These are phyloP conservation scores for Dolichomitus sp. DNA, from an alignment of 2,888 invertebrate species.

Conservation along the genomic window DNA sequence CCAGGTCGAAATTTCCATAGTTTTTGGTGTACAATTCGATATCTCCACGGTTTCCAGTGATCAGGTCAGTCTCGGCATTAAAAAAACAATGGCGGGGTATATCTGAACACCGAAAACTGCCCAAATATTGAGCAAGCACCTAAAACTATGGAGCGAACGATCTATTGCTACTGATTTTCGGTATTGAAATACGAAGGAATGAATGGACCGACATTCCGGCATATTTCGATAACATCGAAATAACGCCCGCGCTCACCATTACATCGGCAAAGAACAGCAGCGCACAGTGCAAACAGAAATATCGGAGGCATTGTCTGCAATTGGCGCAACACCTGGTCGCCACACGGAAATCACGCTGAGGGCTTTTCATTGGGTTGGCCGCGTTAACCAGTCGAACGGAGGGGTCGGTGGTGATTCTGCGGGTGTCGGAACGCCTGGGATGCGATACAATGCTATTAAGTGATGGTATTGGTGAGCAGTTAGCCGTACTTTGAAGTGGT, in stretches of 20 bases:
- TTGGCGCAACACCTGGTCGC: conserved; percentile 48
- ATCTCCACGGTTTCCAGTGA: too few species aligned
- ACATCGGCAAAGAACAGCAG: neutral
- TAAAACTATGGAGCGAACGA: too few species aligned
- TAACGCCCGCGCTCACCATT: neutral
- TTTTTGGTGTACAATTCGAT: too few species aligned
- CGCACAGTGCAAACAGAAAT: conserved; percentile 12
- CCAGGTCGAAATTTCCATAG: too few species aligned
- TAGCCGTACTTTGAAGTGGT: conserved; percentile 3
- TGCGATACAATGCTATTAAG: conserved; percentile 13
- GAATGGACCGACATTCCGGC: neutral
- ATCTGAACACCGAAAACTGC: too few species aligned
- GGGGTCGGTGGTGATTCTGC: conserved; percentile 3
- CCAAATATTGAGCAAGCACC: too few species aligned
- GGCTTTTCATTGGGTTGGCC: conserved; percentile 18
- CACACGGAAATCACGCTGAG: conserved; percentile 32
- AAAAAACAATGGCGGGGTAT: too few species aligned
- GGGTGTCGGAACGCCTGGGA: conserved; percentile 30
- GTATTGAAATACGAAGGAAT: too few species aligned
- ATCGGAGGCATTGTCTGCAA: conserved; percentile 23
- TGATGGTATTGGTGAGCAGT: neutral
- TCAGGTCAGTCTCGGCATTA: too few species aligned
- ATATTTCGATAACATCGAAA: conserved; percentile 15
- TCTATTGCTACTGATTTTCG: too few species aligned
- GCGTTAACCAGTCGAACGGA: conserved; percentile 5